Evolutionary conservation across 2,113 vertebrate genomes (phyloP).

Genomic region (Heterochromis multidens): DNA sequence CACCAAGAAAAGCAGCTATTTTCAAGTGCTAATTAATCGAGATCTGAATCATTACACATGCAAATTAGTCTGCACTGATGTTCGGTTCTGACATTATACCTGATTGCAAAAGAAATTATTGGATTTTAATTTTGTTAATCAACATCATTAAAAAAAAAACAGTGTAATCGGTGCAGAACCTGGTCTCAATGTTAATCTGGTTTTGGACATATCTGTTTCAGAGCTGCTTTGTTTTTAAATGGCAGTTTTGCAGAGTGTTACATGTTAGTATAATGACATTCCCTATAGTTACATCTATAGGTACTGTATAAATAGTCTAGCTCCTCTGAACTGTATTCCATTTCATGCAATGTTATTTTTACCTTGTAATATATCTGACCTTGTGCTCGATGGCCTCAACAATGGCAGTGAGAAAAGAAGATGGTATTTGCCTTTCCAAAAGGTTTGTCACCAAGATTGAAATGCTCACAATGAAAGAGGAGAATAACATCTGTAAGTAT

Average conservation of each 20-base stretch:
- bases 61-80: constrained; percentile 27
- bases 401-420: not conserved
- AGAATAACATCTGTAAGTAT: not conserved
- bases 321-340: not conserved
- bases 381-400: not conserved
- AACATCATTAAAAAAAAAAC: not conserved
- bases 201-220: not conserved
- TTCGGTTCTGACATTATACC: constrained; percentile 8
- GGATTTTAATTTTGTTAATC: constrained; percentile 13
- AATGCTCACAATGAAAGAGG: not conserved
- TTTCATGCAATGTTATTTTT: constrained; percentile 42
- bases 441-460: constrained; percentile 24
- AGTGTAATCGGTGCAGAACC: not conserved
- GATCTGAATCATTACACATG: constrained; percentile 26
- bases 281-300: not conserved
- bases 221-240: not conserved
- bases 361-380: constrained; percentile 9
- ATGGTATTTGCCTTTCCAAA: not conserved
- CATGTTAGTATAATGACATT: not conserved
- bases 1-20: constrained; percentile 22
- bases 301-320: constrained; percentile 5
- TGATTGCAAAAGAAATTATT: constrained; percentile 22
- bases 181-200: not conserved
- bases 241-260: not conserved
- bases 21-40: constrained; percentile 45